Evolutionary conservation across 1,140 invertebrate genomes (phyloP).

Genomic region (Lysiphlebus fabarum): DNA sequence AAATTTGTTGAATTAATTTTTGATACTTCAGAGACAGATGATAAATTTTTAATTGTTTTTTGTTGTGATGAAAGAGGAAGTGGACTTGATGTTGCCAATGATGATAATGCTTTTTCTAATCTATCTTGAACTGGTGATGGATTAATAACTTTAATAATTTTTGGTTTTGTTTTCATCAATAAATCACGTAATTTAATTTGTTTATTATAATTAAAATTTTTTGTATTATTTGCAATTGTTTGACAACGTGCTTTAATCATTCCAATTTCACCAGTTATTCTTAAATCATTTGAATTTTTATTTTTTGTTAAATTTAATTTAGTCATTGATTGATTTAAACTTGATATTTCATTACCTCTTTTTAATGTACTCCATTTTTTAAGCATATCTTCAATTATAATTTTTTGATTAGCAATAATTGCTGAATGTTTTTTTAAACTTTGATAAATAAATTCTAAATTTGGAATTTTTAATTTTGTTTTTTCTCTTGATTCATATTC

Average conservation of each 20-base stretch:
- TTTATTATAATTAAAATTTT: constrained; percentile 40
- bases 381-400: constrained; percentile 31
- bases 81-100: constrained; percentile 32
- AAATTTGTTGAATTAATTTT: constrained; percentile 9
- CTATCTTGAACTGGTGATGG: constrained; percentile 43
- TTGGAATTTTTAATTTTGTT: constrained; percentile 47
- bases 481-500: constrained; percentile 36
- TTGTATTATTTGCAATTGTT: constrained; percentile 38
- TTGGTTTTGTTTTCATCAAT: constrained; percentile 35
- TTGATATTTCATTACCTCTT: constrained; percentile 26
- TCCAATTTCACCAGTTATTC: constrained; percentile 30
- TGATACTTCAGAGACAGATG: not conserved
- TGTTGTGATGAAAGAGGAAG: constrained; percentile 15
- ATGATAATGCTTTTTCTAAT: constrained; percentile 44
- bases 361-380: constrained; percentile 38
- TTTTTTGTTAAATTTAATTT: constrained; percentile 35
- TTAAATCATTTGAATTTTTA: not conserved
- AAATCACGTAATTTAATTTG: constrained; percentile 39
- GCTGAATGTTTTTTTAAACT: constrained; percentile 43
- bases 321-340: constrained; percentile 41
- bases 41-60: constrained; percentile 9
- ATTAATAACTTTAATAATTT: constrained; percentile 37
- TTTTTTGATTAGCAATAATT: constrained; percentile 42
- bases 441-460: constrained; percentile 48
- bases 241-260: constrained; percentile 45